Evolutionary conservation across 2,113 vertebrate genomes (phyloP).

Genomic region (Phaethon lepturus): DNA sequence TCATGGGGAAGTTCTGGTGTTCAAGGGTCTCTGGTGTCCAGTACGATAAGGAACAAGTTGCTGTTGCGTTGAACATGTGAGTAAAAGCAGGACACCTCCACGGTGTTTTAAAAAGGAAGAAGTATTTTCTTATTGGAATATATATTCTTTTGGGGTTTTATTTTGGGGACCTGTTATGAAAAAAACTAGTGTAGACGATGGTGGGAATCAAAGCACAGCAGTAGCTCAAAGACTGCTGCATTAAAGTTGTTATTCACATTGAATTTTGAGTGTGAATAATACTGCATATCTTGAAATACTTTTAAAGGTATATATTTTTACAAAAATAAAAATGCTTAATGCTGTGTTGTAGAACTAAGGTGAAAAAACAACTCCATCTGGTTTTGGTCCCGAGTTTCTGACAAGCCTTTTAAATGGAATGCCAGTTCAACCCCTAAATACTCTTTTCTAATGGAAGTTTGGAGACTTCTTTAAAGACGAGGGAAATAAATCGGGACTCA

Average conservation of each 20-base stretch:
- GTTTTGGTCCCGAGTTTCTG: neutral
- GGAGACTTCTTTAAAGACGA: constrained; percentile 12
- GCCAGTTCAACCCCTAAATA: neutral
- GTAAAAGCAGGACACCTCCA: neutral
- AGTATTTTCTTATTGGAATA: neutral
- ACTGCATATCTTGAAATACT: neutral
- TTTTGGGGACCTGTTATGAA: neutral
- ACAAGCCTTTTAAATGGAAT: neutral
- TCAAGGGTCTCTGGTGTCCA: neutral
- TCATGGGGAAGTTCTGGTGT: neutral
- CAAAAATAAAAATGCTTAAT: neutral
- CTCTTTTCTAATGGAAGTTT: constrained; percentile 9
- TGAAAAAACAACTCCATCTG: neutral
- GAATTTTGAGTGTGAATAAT: neutral
- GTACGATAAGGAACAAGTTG: neutral
- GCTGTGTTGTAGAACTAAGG: neutral
- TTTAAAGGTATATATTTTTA: neutral
- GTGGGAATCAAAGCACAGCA: neutral
- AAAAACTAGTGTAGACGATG: neutral
- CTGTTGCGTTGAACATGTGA: rapidly evolving
- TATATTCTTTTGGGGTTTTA: neutral
- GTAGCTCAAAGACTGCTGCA: neutral
- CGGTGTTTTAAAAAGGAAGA: neutral
- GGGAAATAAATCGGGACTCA: constrained; percentile 43
- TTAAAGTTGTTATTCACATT: neutral